Evolutionary conservation across 30 jellyfish, hydroid and myxozoan genomes (phyloP).

Genomic region (Phacellophora camtschatica): DNA sequence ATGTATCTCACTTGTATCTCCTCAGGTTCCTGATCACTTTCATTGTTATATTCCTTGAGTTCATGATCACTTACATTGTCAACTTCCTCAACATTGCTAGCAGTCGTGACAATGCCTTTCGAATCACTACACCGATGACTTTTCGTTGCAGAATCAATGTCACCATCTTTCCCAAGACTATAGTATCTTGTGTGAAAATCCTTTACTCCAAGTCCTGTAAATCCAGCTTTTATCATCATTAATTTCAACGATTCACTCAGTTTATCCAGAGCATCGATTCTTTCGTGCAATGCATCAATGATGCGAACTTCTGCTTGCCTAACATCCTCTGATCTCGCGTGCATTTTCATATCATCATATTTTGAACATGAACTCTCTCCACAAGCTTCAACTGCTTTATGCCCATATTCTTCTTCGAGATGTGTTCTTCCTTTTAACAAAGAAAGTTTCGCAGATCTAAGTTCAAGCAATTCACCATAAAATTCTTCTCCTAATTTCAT

Average conservation of each 20-base stretch:
- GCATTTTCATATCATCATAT: slow-evolving; percentile 1
- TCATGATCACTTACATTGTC: not conserved
- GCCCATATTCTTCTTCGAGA: slow-evolving; percentile 34
- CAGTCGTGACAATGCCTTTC: not conserved
- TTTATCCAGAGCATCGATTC: slow-evolving; percentile 52
- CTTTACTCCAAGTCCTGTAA: not conserved
- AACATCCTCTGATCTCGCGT: not conserved
- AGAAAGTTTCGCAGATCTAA: slow-evolving; percentile 25
- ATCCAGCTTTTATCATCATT: slow-evolving; percentile 45
- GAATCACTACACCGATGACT: not conserved
- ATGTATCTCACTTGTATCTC: slow-evolving; percentile 25
- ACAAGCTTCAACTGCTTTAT: not conserved
- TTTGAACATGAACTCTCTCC: not conserved
- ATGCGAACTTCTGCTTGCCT: slow-evolving; percentile 51
- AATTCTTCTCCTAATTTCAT: slow-evolving; percentile 41
- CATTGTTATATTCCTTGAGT: not conserved
- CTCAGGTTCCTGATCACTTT: slow-evolving; percentile 31
- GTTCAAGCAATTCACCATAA: slow-evolving; percentile 41
- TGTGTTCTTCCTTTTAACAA: slow-evolving; percentile 22
- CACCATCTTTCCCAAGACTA: no score
- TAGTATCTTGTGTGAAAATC: no score
- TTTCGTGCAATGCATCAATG: slow-evolving; percentile 36
- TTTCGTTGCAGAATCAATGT: not conserved
- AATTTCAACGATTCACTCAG: slow-evolving; percentile 44
- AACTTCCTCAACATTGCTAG: not conserved